phyloP scores from a whole-genome alignment of 2,888 invertebrate species.

The Apodemia mormo region DNA sequence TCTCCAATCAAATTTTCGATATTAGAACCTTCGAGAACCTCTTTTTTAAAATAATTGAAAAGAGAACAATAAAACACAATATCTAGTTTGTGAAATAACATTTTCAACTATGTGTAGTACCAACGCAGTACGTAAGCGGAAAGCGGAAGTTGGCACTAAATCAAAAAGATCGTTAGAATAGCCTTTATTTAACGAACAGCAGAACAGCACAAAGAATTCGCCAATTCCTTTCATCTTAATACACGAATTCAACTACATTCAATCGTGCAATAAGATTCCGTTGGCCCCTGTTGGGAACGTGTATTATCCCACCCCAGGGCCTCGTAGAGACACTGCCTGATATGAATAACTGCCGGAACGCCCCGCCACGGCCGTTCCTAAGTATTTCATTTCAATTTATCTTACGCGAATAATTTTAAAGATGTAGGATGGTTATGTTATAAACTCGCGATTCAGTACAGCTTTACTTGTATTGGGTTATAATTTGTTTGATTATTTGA shows the following conservation, averaged over 20 bases:
- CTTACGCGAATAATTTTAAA: not conserved
- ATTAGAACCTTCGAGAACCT: too few species aligned
- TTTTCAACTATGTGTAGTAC: too few species aligned
- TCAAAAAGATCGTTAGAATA: too few species aligned
- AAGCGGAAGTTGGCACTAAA: too few species aligned
- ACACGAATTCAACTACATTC: constrained; percentile 1
- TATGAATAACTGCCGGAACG: not conserved
- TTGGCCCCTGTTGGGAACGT: not conserved
- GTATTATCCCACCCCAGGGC: not conserved
- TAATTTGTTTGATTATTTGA: not conserved
- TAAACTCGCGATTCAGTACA: not conserved
- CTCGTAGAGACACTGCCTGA: not conserved
- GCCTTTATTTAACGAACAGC: not conserved
- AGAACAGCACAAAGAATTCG: not conserved
- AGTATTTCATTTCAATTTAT: not conserved
- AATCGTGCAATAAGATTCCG: not conserved
- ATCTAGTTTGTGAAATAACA: too few species aligned
- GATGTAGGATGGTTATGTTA: not conserved
- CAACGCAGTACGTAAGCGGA: too few species aligned
- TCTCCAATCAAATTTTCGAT: too few species aligned
- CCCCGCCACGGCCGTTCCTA: not conserved
- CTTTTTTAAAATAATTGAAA: too few species aligned
- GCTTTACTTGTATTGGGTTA: not conserved
- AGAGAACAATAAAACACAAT: too few species aligned
- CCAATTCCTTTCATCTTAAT: not conserved